phyloP scores from a whole-genome alignment of 2,888 invertebrate genomes.

The Calliopum simillimum region DNA sequence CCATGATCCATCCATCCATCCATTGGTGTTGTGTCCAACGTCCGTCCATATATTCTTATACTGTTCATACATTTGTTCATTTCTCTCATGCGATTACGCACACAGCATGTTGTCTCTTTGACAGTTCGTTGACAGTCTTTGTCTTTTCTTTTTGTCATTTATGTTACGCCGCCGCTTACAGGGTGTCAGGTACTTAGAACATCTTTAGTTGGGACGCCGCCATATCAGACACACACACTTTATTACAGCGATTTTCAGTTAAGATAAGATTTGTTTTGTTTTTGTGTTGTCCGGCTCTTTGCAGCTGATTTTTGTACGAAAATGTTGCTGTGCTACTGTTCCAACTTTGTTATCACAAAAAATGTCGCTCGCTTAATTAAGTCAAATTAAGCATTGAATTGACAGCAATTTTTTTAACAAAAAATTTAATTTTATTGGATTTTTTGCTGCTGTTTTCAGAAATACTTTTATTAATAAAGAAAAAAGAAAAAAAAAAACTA shows the following conservation, averaged over 20 bases:
- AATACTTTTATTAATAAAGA: too few species aligned
- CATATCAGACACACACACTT: conserved; percentile 51
- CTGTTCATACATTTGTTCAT: conserved; percentile 29
- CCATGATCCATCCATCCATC: background rate
- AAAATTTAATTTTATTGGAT: too few species aligned
- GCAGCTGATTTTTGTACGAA: conserved; percentile 3
- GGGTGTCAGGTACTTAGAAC: conserved; percentile 63
- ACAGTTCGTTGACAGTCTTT: conserved; percentile 36
- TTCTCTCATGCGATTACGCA: conserved; percentile 42
- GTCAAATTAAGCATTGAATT: conserved; percentile 26
- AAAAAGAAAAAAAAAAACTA: too few species aligned
- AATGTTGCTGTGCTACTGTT: background rate
- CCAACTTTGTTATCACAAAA: conserved; percentile 12
- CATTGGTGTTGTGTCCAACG: background rate
- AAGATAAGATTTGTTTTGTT: conserved; percentile 36
- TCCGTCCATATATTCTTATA: conserved; percentile 11
- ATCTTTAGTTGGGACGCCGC: conserved; percentile 49
- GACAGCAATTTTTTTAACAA: too few species aligned
- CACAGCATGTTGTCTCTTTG: conserved; percentile 53
- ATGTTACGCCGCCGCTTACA: conserved; percentile 56
- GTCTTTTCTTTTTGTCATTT: conserved; percentile 28
- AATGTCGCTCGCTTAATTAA: conserved; percentile 42
- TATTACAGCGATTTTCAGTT: conserved; percentile 31
- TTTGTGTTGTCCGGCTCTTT: conserved; percentile 18
- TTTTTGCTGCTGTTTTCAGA: too few species aligned